These are phyloP conservation scores for Cinclus cinclus DNA, from an alignment of 2,113 vertebrate species.

Conservation along the genomic window DNA sequence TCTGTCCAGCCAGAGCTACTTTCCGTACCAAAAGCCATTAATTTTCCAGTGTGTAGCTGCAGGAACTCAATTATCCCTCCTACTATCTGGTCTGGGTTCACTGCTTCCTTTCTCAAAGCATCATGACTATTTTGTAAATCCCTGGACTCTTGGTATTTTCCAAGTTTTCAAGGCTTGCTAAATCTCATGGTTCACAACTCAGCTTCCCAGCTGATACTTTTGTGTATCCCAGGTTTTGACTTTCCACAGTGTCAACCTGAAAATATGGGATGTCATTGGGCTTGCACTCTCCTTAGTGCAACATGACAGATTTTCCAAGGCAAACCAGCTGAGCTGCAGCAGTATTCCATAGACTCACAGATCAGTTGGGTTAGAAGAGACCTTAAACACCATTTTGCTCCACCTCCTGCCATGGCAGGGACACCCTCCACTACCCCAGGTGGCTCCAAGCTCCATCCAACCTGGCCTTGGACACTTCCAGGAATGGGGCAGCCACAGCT, in stretches of 20 bases:
- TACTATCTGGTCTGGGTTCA: background rate
- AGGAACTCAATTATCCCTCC: background rate
- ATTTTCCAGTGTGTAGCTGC: background rate
- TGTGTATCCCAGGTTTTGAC: background rate
- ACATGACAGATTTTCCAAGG: background rate
- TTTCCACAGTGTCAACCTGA: background rate
- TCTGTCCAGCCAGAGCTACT: background rate
- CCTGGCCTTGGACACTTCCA: background rate
- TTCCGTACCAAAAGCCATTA: background rate
- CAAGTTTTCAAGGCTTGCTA: background rate
- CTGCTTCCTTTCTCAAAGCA: background rate
- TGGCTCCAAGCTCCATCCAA: accelerated
- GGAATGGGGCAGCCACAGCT: background rate
- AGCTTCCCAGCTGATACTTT: background rate
- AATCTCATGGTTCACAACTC: background rate
- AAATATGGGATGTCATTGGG: background rate
- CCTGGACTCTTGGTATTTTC: background rate
- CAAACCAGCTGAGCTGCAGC: background rate
- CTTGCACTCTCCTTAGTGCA: background rate
- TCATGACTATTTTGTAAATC: background rate
- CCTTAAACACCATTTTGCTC: background rate
- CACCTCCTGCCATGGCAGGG: background rate
- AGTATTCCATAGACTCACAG: background rate
- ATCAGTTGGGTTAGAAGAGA: background rate
- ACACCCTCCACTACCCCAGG: background rate